A percentile compares a stretch with the other conserved stretches of the same genome.
Conservation (phyloP, 2,113 vertebrate genomes). For the Gopherus evgoodei region DNA sequence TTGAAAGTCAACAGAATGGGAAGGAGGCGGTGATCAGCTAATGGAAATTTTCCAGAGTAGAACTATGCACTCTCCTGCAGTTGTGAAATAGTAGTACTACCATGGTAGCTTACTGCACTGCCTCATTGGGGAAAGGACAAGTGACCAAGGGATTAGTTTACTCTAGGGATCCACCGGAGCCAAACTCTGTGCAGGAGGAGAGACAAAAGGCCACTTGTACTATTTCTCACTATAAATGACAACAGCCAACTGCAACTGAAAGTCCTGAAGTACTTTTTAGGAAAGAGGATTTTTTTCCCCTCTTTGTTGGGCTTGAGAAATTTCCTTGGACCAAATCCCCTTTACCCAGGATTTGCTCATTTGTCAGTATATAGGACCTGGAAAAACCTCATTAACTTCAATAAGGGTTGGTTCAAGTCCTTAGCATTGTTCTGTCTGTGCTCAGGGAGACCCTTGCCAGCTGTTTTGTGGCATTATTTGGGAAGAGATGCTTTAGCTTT, state of each 20-base stretch:
- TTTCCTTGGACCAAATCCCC: neutral
- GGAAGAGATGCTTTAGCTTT: neutral
- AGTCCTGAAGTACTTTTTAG: neutral
- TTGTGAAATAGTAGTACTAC: too few species aligned
- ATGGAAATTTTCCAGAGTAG: neutral
- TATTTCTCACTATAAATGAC: neutral
- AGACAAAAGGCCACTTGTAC: neutral
- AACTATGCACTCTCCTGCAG: neutral
- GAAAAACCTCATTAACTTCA: neutral
- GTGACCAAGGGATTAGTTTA: neutral
- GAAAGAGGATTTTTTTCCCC: neutral
- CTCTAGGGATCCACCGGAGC: neutral
- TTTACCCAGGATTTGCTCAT: neutral
- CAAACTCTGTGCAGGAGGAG: neutral
- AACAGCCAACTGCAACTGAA: neutral
- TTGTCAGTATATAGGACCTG: neutral
- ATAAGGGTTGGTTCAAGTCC: neutral
- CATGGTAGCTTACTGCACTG: neutral
- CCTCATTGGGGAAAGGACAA: neutral
- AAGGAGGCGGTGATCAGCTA: neutral
- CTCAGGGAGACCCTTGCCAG: neutral
- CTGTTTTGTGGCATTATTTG: neutral
- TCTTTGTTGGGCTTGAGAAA: neutral
- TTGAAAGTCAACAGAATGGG: neutral
- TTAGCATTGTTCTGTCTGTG: neutral